Evolutionary conservation across 2,113 vertebrate species (phyloP), one percentile per base, ranked within the genome.

Genomic region (Ciconia boyciana): DNA sequence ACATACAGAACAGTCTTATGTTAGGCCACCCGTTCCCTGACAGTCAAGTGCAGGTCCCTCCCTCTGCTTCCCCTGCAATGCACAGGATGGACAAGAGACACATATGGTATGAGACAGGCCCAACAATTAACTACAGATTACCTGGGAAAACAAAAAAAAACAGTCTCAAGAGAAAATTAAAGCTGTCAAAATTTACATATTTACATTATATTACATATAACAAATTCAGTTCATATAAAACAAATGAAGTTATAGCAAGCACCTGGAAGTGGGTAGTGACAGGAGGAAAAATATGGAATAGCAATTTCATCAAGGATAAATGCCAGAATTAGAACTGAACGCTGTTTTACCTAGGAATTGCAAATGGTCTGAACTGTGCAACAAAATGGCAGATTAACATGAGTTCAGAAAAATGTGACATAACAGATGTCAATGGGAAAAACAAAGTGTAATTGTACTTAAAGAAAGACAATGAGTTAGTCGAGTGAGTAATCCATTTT

Each of bases 131-230:
- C 49, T 61, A 76, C 29, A 76, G 41, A 88, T 34, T 57, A 81
- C 21, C 39, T 0, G 0, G 1, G 7, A 15, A 5, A 1, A 0
- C 8, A 10, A 51, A 51, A 49, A 6, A 54, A 11, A 79, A 25
- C 4, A 60, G 14, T 22, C 52, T 79, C 28, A 75, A 77, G 21
- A 70, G 28, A 90, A 82, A 61, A 88, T 13, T 3, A 89, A 80
- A 80, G 19, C 8, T 2, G 4, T 36, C 51, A 64, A 68, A 43
- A 64, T 49, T 7, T 29, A 78, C 25, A 5, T 49, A 64, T 71
- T 68, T 80, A 34, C 4, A 65, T 49, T 80, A 34, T 3, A 65
- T 49, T 32, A 29, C 16, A 46, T 55, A 57, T n/a, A 13, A 58
- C 76, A 90, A 41, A 15, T 1, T 5, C 25, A 39, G 22, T 55